Evolutionary conservation across 2,797 vertebrate species (phyloP).

Genomic region (Acanthiza pusilla): DNA sequence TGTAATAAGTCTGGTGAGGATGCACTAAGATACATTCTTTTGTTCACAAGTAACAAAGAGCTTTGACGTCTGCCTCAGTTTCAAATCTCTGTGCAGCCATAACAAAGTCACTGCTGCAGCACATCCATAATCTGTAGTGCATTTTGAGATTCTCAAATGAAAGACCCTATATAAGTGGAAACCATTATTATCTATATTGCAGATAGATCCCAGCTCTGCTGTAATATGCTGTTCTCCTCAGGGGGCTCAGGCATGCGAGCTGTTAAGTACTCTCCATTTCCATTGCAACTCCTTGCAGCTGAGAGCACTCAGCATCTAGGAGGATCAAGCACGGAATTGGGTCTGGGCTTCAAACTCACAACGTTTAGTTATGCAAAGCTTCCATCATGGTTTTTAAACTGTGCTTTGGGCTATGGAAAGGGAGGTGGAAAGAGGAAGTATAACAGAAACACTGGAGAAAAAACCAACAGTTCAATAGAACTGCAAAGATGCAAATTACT

Average conservation of each 20-base stretch:
- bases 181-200: conserved; percentile 35
- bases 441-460: not conserved
- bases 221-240: conserved; percentile 19
- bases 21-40: not conserved
- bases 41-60: conserved; percentile 9
- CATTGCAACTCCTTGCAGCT: not conserved
- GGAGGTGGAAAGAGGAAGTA: not conserved
- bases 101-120: not conserved
- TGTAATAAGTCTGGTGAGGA: not conserved
- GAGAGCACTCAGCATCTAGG: not conserved
- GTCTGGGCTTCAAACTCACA: not conserved
- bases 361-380: not conserved
- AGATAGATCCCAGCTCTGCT: not conserved
- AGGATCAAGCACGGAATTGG: not conserved
- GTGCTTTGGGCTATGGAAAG: not conserved
- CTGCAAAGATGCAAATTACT: not conserved
- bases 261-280: conserved; percentile 30
- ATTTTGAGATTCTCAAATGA: conserved; percentile 40
- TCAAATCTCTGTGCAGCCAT: conserved; percentile 5
- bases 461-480: not conserved
- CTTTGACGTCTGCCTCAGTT: not conserved
- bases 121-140: conserved; percentile 15
- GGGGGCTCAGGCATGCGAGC: not conserved
- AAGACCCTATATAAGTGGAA: conserved; percentile 27
- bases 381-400: not conserved